Evolutionary conservation across 2,888 invertebrate species (phyloP).

Genomic region (Mystacides longicornis): DNA sequence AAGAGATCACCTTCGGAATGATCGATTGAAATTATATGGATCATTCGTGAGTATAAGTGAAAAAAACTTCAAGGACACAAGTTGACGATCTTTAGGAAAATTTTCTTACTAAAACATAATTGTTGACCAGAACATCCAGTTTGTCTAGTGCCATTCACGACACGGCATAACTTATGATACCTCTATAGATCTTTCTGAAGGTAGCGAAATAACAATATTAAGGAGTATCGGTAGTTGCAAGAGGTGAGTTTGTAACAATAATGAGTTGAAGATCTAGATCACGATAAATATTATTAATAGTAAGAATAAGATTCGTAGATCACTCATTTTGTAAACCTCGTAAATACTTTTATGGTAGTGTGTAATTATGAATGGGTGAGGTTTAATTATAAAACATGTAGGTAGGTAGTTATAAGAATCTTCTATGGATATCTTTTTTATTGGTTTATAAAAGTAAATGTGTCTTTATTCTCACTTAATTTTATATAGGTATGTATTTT

Average conservation of each 20-base stretch:
- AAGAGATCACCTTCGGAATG: too few species aligned
- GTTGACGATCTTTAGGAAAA: neutral
- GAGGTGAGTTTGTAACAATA: neutral
- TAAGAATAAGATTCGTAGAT: neutral
- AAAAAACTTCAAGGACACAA: neutral
- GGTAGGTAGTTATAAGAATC: too few species aligned
- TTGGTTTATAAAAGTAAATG: too few species aligned
- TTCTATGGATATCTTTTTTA: too few species aligned
- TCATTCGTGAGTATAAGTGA: neutral
- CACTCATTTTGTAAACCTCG: neutral
- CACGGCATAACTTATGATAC: too few species aligned
- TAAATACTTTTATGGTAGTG: neutral
- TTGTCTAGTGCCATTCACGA: slow-evolving; percentile 2
- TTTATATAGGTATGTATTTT: too few species aligned
- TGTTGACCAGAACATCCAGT: neutral
- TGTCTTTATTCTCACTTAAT: too few species aligned
- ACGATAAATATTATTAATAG: slow-evolving; percentile 1
- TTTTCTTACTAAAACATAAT: neutral
- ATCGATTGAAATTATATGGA: neutral
- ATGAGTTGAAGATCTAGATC: slow-evolving; percentile 2
- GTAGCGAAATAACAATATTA: too few species aligned
- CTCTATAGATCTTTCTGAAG: too few species aligned
- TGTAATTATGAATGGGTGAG: too few species aligned
- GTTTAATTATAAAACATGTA: too few species aligned
- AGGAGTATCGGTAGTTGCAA: neutral